Conservation (phyloP, 2,113 vertebrate genomes). For the Cardinalis cardinalis region DNA sequence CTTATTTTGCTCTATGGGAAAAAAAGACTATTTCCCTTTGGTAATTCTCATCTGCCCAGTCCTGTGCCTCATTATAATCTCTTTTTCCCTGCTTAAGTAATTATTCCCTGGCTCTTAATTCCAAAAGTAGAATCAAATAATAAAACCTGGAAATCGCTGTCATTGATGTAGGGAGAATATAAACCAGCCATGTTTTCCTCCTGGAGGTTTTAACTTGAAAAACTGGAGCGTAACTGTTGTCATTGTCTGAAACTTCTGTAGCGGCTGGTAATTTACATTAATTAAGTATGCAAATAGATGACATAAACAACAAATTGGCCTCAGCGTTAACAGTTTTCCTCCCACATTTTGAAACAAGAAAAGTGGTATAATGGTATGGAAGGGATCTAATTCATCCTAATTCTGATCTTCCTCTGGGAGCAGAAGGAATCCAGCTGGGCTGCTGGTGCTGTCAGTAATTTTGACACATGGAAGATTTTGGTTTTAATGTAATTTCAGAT, state of each 20-base stretch:
- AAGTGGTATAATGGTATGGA: constrained; percentile 27
- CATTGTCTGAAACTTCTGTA: constrained; percentile 39
- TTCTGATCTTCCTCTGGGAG: constrained; percentile 7
- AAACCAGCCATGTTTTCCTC: background rate
- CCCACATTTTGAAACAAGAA: background rate
- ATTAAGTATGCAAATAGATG: constrained; percentile 46
- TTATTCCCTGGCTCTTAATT: background rate
- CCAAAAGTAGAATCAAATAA: background rate
- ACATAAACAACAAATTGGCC: constrained; percentile 57
- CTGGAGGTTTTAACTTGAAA: constrained; percentile 9
- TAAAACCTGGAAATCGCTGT: constrained; percentile 9
- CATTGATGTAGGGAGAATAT: background rate
- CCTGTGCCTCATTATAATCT: background rate
- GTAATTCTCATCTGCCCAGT: background rate
- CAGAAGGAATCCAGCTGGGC: constrained; percentile 8
- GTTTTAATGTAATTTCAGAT: background rate
- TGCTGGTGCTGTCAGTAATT: background rate
- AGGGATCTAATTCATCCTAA: constrained; percentile 44
- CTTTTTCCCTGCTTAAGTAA: background rate
- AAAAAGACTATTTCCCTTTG: background rate
- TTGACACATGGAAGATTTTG: background rate
- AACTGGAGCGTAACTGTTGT: constrained; percentile 18
- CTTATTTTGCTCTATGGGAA: background rate
- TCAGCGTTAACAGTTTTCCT: constrained; percentile 41
- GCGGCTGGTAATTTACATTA: constrained; percentile 42